Base-by-base conservation (phyloP, 2,888 invertebrate species). In the Ophion ventricosus region DNA sequence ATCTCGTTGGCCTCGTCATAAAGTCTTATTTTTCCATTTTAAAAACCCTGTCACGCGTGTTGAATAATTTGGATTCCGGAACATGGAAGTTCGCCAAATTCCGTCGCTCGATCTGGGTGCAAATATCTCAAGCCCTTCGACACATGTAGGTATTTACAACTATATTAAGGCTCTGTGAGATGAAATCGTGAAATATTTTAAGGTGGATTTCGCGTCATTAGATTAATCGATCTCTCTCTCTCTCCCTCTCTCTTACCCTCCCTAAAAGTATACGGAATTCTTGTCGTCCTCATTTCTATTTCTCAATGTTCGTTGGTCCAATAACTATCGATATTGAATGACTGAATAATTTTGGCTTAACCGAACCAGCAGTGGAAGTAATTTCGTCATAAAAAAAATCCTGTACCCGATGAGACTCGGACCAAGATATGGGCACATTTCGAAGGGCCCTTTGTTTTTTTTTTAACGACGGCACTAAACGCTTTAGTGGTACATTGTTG, bases 121-220 rank as follows among this genome's bases (percentile, higher is more conserved):
- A 80, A 67, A 84, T 78, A 82, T 75, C 73, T 59, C 77, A 80
- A 74, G 82, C 67, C 76, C 64, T 83, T 75, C 59, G 74, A 23
- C 43, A 11, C 25, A 43, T 73, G 57, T 25, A 63, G 59, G 49
- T 72, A 67, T 79, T 78, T 66, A 64, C 66, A 61, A 76, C 40
- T 80, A 73, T 73, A 82, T 77, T 77, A 61, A 67, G 40, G 66
- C 17, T 17, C 25, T 76, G 67, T 54, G 80, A 67, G 82, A 86
- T 87, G 74, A 86, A 89, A 89, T 91, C 92, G 92, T 90, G 91
- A 92, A 92, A 90, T 89, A 86, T 88, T 86, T 79, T 83, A 80
- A 69, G 83, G 77, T 84, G 70, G 76, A 67, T 67, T 73, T 72
- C 56, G 77, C 80, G 87, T 88, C 89, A 91, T 91, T 90, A 90